A percentile compares a stretch with the other conserved stretches of the same genome.
Evolutionary conservation across 2,113 vertebrate species (phyloP).

Genomic region (Pluvialis apricaria): DNA sequence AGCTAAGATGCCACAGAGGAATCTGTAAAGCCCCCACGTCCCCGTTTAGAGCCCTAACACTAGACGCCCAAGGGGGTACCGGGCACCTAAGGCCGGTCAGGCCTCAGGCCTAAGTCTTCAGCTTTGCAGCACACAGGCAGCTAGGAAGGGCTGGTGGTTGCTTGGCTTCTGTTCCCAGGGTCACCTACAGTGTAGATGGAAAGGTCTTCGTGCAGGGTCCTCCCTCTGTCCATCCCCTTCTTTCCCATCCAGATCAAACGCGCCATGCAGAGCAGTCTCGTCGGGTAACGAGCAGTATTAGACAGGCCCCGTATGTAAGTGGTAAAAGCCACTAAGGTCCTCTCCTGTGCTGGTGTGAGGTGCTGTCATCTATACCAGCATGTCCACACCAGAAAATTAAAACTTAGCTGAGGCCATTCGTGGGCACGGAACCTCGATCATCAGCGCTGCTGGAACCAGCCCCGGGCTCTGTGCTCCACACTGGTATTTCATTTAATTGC

Average conservation of each 20-base stretch:
- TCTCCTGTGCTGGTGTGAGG: neutral
- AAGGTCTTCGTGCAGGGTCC: neutral
- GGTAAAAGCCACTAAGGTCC: no score
- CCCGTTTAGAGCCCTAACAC: neutral
- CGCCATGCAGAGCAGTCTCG: neutral
- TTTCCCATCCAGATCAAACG: neutral
- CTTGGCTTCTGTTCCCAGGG: neutral
- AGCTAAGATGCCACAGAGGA: neutral
- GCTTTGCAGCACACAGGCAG: neutral
- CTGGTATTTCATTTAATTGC: neutral
- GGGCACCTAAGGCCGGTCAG: neutral
- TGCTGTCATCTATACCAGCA: neutral
- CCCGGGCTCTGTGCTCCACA: neutral
- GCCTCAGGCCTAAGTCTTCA: no score
- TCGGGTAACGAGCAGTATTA: accelerated
- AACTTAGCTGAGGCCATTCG: neutral
- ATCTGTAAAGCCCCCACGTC: neutral
- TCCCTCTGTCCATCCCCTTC: neutral
- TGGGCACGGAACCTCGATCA: neutral
- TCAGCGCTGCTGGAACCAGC: neutral
- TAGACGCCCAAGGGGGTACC: neutral
- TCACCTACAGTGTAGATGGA: neutral
- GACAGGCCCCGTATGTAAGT: accelerated
- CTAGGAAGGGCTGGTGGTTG: neutral
- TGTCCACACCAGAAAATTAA: neutral